Conservation (phyloP, 2,797 vertebrate genomes). For the Pantherophis alleghaniensis region DNA sequence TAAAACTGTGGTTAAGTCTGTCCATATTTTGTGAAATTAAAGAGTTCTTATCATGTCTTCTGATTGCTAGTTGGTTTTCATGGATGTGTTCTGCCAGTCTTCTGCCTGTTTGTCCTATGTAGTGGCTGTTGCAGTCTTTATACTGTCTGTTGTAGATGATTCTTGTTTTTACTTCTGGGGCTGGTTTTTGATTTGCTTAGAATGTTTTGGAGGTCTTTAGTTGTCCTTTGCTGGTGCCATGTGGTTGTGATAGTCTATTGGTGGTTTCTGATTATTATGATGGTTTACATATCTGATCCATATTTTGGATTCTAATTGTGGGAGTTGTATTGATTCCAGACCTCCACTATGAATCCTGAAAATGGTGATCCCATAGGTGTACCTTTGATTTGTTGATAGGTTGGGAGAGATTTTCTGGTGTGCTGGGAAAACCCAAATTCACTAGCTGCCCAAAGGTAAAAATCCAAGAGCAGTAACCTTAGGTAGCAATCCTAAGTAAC, state of each 20-base stretch:
- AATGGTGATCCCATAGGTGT: not conserved
- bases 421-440: not conserved
- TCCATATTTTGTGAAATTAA: not conserved
- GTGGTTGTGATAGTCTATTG: no score
- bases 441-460: not conserved
- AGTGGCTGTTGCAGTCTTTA: not conserved
- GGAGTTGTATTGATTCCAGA: not conserved
- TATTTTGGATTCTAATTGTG: no score
- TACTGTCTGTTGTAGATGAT: not conserved
- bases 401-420: not conserved
- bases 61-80: not conserved
- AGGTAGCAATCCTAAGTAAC: not conserved
- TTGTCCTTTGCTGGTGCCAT: not conserved
- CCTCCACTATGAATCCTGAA: not conserved
- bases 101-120: not conserved
- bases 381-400: not conserved
- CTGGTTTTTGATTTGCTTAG: not conserved
- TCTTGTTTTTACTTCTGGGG: not conserved
- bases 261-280: no score
- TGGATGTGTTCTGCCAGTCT: not conserved
- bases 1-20: not conserved
- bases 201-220: not conserved
- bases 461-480: not conserved
- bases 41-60: not conserved
- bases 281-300: no score